A percentile compares a stretch with the other conserved stretches of the same genome.
Evolutionary conservation across 1,140 invertebrate genomes (phyloP).

Genomic region (Aphidius gifuensis): DNA sequence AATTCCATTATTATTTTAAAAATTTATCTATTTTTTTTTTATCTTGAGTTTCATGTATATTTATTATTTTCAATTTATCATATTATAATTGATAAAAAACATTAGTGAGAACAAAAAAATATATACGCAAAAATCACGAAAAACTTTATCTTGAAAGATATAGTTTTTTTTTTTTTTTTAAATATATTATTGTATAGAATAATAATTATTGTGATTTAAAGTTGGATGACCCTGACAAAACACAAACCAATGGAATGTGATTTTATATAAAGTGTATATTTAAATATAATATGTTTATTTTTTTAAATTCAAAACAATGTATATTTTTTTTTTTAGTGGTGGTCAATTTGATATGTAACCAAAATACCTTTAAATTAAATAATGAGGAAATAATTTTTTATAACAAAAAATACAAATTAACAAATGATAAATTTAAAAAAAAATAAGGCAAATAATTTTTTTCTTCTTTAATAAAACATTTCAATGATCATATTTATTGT

Average conservation of each 20-base stretch:
- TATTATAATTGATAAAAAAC: background rate
- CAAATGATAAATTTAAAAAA: conserved; percentile 14
- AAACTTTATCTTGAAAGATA: too few species aligned
- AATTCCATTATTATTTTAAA: background rate
- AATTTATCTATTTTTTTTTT: conserved; percentile 5
- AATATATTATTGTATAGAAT: conserved; percentile 17
- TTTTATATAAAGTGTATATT: conserved; percentile 31
- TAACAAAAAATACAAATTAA: conserved; percentile 8
- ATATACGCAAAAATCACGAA: conserved; percentile 26
- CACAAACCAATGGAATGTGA: conserved; percentile 41
- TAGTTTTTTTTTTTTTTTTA: background rate
- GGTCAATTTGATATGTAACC: conserved; percentile 54
- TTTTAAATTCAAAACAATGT: too few species aligned
- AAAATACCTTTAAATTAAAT: conserved; percentile 40
- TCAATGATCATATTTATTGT: too few species aligned
- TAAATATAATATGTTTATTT: conserved; percentile 15
- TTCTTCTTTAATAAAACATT: too few species aligned
- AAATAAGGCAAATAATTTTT: conserved; percentile 24
- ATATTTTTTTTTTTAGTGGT: conserved; percentile 28
- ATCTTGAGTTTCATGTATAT: background rate
- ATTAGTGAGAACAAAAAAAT: conserved; percentile 12
- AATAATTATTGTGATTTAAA: conserved; percentile 15
- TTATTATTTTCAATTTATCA: background rate
- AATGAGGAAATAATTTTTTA: conserved; percentile 17
- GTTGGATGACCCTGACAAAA: conserved; percentile 28